phyloP scores from a whole-genome alignment of 1,140 invertebrate species.

The Argopecten irradians region DNA sequence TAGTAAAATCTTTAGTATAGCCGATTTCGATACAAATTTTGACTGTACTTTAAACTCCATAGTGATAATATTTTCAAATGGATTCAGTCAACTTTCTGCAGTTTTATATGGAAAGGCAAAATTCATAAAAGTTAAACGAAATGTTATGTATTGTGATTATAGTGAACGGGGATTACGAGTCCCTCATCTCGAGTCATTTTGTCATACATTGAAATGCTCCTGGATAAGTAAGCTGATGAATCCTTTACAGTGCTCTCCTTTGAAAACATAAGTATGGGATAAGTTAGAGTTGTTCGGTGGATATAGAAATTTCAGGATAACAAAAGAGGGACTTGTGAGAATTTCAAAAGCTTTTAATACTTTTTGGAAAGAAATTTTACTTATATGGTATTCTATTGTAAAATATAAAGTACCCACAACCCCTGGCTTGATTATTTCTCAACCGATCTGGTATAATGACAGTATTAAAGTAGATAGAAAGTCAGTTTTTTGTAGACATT shows the following conservation, averaged over 20 bases:
- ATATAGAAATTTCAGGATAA: conserved; percentile 4
- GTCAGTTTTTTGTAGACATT: neutral
- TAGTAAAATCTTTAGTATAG: neutral
- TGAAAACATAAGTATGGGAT: neutral
- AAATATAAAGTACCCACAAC: neutral
- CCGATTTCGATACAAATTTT: neutral
- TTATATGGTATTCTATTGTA: neutral
- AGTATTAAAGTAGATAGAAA: conserved; percentile 23
- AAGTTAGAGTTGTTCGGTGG: neutral
- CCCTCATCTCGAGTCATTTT: neutral
- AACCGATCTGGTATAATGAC: conserved; percentile 23
- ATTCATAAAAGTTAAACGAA: neutral
- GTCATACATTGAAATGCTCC: neutral
- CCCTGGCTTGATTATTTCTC: neutral
- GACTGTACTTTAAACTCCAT: neutral
- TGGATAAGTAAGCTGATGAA: neutral
- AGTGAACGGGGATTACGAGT: neutral
- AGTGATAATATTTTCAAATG: neutral
- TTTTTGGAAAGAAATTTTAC: conserved; percentile 5
- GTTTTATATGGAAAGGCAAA: neutral
- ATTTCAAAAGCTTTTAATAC: neutral
- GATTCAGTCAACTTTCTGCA: neutral
- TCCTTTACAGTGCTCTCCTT: neutral
- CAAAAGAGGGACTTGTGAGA: neutral
- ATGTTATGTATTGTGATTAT: neutral